Base-by-base conservation (phyloP, 2,888 invertebrate species). In the Leucozona laternaria region DNA sequence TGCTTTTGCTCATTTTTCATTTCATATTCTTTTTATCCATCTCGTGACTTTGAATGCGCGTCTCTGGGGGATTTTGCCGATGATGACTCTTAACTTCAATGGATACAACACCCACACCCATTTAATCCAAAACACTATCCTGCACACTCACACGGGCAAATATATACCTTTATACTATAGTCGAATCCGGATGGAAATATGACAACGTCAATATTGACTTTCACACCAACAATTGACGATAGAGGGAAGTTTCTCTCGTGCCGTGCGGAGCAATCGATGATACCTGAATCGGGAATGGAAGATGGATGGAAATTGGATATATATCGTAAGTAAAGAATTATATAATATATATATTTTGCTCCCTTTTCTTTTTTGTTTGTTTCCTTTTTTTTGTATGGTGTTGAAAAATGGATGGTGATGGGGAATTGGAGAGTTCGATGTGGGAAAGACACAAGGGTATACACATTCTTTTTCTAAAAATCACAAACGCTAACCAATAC, bases 221-320 rank as follows among this genome's bases (percentile, higher is more conserved):
- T 97, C 91, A 94, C 95, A 72, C 97, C 97, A 62, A 95, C 95
- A 89, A 95, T 96, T 55, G 96, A 96, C 90, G 97, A 97, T 92
- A 95, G 96, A 89, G 97, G 96, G 79, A 95, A 95, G 92, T 94
- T 94, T 91, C 93, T 97, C 89, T 94, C 95, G 68, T 97, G 97
- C 92, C 94, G 96, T 76, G 97, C 96, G 11, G 96, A 96, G 89
- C 97, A 97, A 91, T 94, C 95, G 75, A 94, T 95, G 89, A 95
- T 97, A 89, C 94, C 95, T 3, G 95, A 96, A 90, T 95, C 96
- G 53, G 95, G 95, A 48, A 94, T 96, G 88, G 96, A 97, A 92
- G 96, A 97, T 90, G 95, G 95, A 82, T 97, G 96, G 96, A 95
- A 95, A 91, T 94, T 97, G 90, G 95, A 96, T 93, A 96, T 97